Percentiles rank a stretch among this genome's conserved stretches.
phyloP scores from a whole-genome alignment of 2,797 vertebrate genomes.

The Odontamblyopus rebecca region DNA sequence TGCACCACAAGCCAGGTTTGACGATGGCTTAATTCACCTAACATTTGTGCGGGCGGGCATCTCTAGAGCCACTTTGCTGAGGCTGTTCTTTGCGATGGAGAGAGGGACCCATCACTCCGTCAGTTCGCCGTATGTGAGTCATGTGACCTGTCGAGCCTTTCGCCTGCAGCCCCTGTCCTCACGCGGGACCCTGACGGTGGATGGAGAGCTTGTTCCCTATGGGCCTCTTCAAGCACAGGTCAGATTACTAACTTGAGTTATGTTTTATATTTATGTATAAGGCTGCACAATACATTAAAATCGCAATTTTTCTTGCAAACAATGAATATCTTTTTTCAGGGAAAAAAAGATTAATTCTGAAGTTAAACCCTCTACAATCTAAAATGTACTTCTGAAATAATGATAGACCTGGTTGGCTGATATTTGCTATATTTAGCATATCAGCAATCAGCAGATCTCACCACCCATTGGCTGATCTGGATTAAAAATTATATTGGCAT shows the following conservation, averaged over 20 bases:
- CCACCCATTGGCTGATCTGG: too few species aligned
- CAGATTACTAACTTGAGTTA: slow-evolving; percentile 24
- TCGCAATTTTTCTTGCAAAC: too few species aligned
- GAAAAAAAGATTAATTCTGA: too few species aligned
- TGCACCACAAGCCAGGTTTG: slow-evolving; percentile 84
- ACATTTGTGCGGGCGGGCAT: slow-evolving; percentile 87
- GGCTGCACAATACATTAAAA: too few species aligned
- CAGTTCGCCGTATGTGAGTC: slow-evolving; percentile 83
- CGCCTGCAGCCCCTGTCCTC: slow-evolving; percentile 87
- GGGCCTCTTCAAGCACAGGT: slow-evolving; percentile 91
- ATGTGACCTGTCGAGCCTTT: slow-evolving; percentile 85
- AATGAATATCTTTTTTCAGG: too few species aligned
- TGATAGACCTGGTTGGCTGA: too few species aligned
- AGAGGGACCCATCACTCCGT: slow-evolving; percentile 83
- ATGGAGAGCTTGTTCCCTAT: slow-evolving; percentile 90
- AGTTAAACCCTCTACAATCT: too few species aligned
- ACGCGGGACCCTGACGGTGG: slow-evolving; percentile 88
- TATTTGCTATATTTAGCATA: too few species aligned
- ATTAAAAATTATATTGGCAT: too few species aligned
- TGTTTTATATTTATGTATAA: not conserved
- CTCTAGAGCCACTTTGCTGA: slow-evolving; percentile 84
- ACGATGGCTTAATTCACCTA: slow-evolving; percentile 89
- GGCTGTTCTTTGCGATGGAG: slow-evolving; percentile 90
- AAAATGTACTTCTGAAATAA: too few species aligned
- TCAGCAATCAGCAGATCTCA: too few species aligned